phyloP scores from a whole-genome alignment of 1,140 invertebrate species.

The Sipha flava region DNA sequence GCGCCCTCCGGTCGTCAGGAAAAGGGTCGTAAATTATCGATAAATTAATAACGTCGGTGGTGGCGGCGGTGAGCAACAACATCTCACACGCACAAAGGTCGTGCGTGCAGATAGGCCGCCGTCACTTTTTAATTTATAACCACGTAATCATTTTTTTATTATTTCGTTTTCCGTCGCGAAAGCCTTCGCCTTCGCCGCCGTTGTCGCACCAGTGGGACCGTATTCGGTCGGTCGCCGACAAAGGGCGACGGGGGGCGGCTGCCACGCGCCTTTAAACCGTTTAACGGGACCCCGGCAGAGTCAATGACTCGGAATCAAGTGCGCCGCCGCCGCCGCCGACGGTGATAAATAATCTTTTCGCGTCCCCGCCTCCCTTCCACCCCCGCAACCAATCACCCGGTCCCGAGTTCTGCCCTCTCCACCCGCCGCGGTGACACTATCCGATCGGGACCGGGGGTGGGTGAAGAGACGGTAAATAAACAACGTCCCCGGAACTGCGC shows the following conservation, averaged over 20 bases:
- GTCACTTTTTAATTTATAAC: slow-evolving; percentile 29
- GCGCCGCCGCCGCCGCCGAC: not conserved
- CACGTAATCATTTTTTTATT: not conserved
- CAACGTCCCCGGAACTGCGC: not conserved
- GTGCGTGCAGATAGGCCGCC: not conserved
- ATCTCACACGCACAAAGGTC: not conserved
- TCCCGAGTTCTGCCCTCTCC: not conserved
- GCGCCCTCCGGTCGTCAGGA: not conserved
- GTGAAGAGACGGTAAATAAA: not conserved
- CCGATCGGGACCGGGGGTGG: not conserved
- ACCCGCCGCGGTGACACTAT: not conserved
- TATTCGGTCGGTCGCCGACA: not conserved
- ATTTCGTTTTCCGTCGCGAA: slow-evolving; percentile 2
- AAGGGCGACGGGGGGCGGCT: not conserved
- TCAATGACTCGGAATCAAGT: slow-evolving; percentile 33
- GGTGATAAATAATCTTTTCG: slow-evolving; percentile 20
- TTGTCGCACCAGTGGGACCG: not conserved
- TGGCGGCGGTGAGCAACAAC: not conserved
- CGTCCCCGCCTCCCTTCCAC: not conserved
- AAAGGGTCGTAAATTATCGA: slow-evolving; percentile 15
- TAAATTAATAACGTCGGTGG: slow-evolving; percentile 3
- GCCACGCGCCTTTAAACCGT: slow-evolving; percentile 30
- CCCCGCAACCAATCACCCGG: not conserved
- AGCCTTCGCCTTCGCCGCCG: not conserved
- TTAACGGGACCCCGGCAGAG: slow-evolving; percentile 27